Percentiles rank a stretch among this genome's conserved stretches.
phyloP scores from a whole-genome alignment of 1,140 invertebrate species.

The Cephus cinctus region DNA sequence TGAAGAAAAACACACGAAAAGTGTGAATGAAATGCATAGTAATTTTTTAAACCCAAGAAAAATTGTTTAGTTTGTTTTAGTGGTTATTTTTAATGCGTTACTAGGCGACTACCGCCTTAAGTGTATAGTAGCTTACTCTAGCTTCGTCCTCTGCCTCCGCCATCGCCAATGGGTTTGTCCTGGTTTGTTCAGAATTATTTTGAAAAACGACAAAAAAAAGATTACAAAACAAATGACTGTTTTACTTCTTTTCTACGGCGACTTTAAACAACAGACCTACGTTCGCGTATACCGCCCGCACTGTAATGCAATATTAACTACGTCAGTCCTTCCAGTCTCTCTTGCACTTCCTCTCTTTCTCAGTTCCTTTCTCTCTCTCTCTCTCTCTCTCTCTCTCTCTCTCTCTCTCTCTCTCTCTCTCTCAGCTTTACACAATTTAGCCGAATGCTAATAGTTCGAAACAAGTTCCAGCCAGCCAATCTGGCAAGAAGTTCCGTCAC shows the following conservation, averaged over 20 bases:
- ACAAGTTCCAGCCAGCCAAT: no score
- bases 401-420: constrained; percentile 19
- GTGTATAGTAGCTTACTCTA: constrained; percentile 49
- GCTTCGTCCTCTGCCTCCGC: constrained; percentile 43
- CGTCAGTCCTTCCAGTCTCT: constrained; percentile 29
- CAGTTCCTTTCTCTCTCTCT: constrained; percentile 17
- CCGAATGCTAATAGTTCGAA: constrained; percentile 14
- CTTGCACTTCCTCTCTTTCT: constrained; percentile 11
- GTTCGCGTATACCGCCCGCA: constrained; percentile 25
- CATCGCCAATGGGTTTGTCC: constrained; percentile 35
- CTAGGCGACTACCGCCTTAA: no score
- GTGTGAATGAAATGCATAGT: no score
- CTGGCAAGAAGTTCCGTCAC: no score
- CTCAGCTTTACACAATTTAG: constrained; percentile 16
- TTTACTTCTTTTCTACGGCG: background rate
- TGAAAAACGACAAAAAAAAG: no score
- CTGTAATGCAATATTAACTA: constrained; percentile 49
- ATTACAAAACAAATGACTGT: no score
- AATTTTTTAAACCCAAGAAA: no score
- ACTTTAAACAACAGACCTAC: constrained; percentile 9
- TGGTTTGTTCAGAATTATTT: no score
- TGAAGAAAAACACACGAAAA: no score
- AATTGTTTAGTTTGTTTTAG: no score
- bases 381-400: constrained; percentile 24
- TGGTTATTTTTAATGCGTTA: no score